A percentile compares a stretch with the other conserved stretches of the same genome.
phyloP scores from a whole-genome alignment of 1,140 invertebrate species.

The Psilanteris sp. region DNA sequence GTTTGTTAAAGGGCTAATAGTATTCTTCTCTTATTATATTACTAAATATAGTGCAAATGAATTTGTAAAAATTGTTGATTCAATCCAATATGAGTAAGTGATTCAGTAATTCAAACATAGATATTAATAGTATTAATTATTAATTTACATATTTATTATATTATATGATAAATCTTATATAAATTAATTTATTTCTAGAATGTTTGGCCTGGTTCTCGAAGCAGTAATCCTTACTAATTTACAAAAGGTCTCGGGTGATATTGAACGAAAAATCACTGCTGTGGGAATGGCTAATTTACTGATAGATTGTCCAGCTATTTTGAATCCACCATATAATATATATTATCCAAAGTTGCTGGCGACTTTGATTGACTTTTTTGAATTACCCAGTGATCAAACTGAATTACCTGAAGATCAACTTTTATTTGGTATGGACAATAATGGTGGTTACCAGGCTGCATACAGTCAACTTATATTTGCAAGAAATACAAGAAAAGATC shows the following conservation, averaged over 20 bases:
- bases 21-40: conserved; percentile 93
- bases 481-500: conserved; percentile 86
- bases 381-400: conserved; percentile 91
- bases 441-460: conserved; percentile 91
- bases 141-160: background rate
- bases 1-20: conserved; percentile 92
- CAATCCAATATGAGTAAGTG: conserved; percentile 91
- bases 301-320: conserved; percentile 86
- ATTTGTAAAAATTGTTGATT: conserved; percentile 90
- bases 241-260: conserved; percentile 89
- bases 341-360: conserved; percentile 84
- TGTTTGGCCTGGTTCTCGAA: conserved; percentile 97
- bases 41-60: conserved; percentile 87
- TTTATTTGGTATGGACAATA: conserved; percentile 92
- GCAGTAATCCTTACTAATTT: conserved; percentile 91
- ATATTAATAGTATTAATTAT: no score
- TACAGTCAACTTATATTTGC: conserved; percentile 94
- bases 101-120: no score
- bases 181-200: conserved; percentile 80
- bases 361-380: conserved; percentile 91
- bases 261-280: conserved; percentile 93
- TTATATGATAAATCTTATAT: no score
- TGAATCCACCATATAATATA: conserved; percentile 83
- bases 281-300: conserved; percentile 93
- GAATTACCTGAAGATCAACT: conserved; percentile 89